Conservation (phyloP, 2,888 invertebrate species). For the Xylota segnis region DNA sequence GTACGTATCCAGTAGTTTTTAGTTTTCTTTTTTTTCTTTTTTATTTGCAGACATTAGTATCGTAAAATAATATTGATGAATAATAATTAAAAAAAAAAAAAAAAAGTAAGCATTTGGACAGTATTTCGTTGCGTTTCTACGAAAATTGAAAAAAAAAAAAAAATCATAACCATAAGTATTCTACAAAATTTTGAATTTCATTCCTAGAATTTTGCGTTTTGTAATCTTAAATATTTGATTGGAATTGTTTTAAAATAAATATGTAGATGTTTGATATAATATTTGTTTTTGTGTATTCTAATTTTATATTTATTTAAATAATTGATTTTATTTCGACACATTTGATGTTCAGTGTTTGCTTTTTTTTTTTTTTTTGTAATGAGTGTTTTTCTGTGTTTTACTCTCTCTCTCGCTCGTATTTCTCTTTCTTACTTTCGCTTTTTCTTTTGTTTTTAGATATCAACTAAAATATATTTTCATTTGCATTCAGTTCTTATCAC, state of each 20-base stretch:
- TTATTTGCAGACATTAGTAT: slow-evolving; percentile 21
- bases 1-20: neutral
- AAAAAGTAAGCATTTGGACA: slow-evolving; percentile 61
- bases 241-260: slow-evolving; percentile 62
- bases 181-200: slow-evolving; percentile 63
- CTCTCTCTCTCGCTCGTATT: slow-evolving; percentile 13
- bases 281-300: slow-evolving; percentile 39
- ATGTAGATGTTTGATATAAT: slow-evolving; percentile 47
- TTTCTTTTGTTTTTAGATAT: slow-evolving; percentile 39
- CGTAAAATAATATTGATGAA: neutral
- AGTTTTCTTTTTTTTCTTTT: neutral
- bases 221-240: slow-evolving; percentile 64
- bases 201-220: slow-evolving; percentile 48
- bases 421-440: slow-evolving; percentile 25
- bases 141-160: slow-evolving; percentile 41
- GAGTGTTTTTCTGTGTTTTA: slow-evolving; percentile 29
- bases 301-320: slow-evolving; percentile 59
- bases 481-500: slow-evolving; percentile 71
- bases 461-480: slow-evolving; percentile 64
- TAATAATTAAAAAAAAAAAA: slow-evolving; percentile 39
- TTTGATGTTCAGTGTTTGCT: slow-evolving; percentile 60
- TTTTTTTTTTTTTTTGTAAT: slow-evolving; percentile 39
- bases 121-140: slow-evolving; percentile 69
- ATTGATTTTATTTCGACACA: slow-evolving; percentile 73
- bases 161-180: slow-evolving; percentile 12